Conservation (phyloP, 1,140 invertebrate species). For the Megalonaias nervosa region DNA sequence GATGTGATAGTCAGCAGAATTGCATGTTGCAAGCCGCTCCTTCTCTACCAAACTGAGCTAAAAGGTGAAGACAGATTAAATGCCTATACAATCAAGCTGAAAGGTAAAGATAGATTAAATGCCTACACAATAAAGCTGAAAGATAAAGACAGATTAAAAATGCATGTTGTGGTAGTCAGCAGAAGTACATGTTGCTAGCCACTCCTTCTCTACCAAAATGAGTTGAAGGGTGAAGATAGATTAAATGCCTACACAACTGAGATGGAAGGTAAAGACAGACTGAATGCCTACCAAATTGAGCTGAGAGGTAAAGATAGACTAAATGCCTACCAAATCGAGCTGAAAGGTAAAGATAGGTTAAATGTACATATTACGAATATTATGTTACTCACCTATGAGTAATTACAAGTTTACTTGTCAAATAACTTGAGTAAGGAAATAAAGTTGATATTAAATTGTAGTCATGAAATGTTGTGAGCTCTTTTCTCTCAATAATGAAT, state of each 20-base stretch:
- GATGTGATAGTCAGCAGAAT: neutral
- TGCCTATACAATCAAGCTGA: neutral
- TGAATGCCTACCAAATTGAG: too few relatives aligned
- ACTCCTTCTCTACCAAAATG: constrained; percentile 47
- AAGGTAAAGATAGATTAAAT: neutral
- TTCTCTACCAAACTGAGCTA: constrained; percentile 38
- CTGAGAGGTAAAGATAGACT: neutral
- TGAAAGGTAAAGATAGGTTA: constrained; percentile 17
- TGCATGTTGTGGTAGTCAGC: constrained; percentile 58
- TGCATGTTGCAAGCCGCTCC: constrained; percentile 53
- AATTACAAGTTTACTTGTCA: too few relatives aligned
- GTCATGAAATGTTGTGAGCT: too few relatives aligned
- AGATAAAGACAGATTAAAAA: neutral
- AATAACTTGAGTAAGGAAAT: too few relatives aligned
- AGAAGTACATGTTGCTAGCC: constrained; percentile 48
- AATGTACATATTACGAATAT: too few relatives aligned
- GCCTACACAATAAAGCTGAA: neutral
- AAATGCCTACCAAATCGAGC: constrained; percentile 30
- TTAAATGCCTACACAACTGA: too few relatives aligned
- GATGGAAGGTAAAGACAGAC: neutral
- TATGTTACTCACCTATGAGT: too few relatives aligned
- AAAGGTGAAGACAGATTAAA: neutral
- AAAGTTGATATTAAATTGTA: too few relatives aligned
- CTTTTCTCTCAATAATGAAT: too few relatives aligned
- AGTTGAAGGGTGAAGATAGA: neutral